A percentile compares a stretch with the other conserved stretches of the same genome.
These are phyloP conservation scores for Mythimna loreyi DNA, from an alignment of 2,888 invertebrate genomes.

Conservation along the genomic window DNA sequence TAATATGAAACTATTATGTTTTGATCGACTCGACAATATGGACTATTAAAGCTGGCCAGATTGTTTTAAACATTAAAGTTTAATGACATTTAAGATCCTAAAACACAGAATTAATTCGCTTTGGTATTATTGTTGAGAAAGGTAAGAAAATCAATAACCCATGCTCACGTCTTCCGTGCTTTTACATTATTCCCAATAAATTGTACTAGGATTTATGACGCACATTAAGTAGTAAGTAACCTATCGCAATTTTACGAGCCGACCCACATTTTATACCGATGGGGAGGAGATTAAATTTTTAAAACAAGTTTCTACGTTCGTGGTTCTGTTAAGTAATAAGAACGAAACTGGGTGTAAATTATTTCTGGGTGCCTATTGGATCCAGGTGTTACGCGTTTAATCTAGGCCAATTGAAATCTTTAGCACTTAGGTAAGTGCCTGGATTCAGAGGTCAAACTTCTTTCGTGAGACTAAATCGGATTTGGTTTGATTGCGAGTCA, in stretches of 20 bases:
- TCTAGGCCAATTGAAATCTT: slow-evolving; percentile 44
- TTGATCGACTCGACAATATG: too few relatives aligned
- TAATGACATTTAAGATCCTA: too few relatives aligned
- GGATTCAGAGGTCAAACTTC: slow-evolving; percentile 16
- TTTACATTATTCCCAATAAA: slow-evolving; percentile 51
- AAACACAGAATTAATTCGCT: not conserved
- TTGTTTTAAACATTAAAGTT: too few relatives aligned
- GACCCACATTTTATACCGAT: slow-evolving; percentile 40
- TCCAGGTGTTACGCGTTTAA: slow-evolving; percentile 45
- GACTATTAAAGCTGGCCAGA: too few relatives aligned
- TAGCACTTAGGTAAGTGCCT: slow-evolving; percentile 22
- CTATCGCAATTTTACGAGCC: slow-evolving; percentile 51
- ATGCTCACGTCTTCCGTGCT: slow-evolving; percentile 25
- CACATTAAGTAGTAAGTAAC: slow-evolving; percentile 46
- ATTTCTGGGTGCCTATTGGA: slow-evolving; percentile 32
- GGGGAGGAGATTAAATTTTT: slow-evolving; percentile 43
- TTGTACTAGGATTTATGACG: slow-evolving; percentile 48
- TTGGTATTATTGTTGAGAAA: slow-evolving; percentile 8
- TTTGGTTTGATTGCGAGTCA: slow-evolving; percentile 2
- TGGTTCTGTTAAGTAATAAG: slow-evolving; percentile 35
- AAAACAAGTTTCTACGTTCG: slow-evolving; percentile 33
- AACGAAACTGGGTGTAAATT: slow-evolving; percentile 31
- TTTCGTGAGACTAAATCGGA: slow-evolving; percentile 20
- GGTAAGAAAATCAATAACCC: slow-evolving; percentile 40
- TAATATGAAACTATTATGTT: not conserved